These are phyloP conservation scores for Malurus cyaneus DNA, from an alignment of 2,113 vertebrate genomes.

Conservation along the genomic window DNA sequence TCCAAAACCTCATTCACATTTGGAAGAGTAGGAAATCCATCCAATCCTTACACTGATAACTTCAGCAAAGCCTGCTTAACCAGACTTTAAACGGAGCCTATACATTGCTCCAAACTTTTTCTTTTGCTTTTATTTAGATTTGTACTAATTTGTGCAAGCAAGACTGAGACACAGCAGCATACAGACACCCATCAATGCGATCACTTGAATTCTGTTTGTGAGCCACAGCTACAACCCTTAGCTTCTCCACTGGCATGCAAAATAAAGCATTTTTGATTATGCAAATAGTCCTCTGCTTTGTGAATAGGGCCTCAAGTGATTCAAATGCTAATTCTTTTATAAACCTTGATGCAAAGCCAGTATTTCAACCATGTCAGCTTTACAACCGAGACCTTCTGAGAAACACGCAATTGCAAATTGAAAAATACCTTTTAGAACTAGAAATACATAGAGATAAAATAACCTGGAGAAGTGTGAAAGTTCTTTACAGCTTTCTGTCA, in stretches of 20 bases:
- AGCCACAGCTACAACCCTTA: background rate
- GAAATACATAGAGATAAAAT: constrained; percentile 34
- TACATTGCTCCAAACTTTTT: background rate
- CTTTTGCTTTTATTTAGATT: background rate
- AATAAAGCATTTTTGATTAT: constrained; percentile 37
- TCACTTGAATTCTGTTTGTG: background rate
- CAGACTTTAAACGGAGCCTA: background rate
- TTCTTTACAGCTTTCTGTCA: background rate
- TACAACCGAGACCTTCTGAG: constrained; percentile 44
- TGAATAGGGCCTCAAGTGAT: constrained; percentile 47
- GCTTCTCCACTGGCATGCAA: background rate
- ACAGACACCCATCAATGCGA: background rate
- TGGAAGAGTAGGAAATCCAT: background rate
- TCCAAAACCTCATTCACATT: background rate
- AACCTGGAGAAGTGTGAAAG: background rate
- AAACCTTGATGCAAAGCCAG: constrained; percentile 63
- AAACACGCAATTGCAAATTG: constrained; percentile 40
- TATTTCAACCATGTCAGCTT: constrained; percentile 14
- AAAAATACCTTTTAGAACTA: constrained; percentile 45
- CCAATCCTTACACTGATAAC: background rate
- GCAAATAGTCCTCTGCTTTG: constrained; percentile 10
- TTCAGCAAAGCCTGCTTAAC: background rate
- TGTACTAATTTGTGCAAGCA: background rate
- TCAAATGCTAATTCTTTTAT: constrained; percentile 63
- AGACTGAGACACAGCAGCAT: background rate